Evolutionary conservation across 2,797 vertebrate genomes (phyloP), one percentile per base, ranked within the genome.

Genomic region (Siniperca obscura): DNA sequence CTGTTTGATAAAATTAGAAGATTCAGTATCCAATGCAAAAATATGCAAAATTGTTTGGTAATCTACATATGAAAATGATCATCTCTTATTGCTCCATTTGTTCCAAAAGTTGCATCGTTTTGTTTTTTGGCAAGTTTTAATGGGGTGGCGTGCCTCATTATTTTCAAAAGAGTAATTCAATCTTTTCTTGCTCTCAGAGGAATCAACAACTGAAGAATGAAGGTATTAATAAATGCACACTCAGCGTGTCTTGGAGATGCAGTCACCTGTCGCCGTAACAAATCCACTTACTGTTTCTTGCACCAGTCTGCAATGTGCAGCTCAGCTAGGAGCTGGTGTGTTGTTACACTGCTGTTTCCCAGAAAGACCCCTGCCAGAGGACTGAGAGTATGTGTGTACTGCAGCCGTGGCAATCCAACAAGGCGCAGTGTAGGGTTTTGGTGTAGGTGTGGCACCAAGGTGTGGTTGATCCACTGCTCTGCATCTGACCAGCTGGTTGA

Each of bases 371-470:
- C 70, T 2, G 34, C 21, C 22, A 22, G 30, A 62, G 67, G 52
- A 10, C 70, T 22, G 0, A 56, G 76, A 1, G 53, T 21, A n/a
- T 59, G 30, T 2, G 78, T 27, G 84, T 83, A 83, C 70, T 82
- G 92, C 70, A 96, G 86, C 68, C 74, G 90, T 2, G 95, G 93
- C 4, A 80, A 50, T 25, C 96, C 96, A 1, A 93, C 70, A 2
- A 96, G 92, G 4, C 8, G 87, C 40, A 96, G 66, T 0, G 70
- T 42, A 0, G 95, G 90, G 84, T 92, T 93, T 22, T 84, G 88
- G 82, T 96, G 93, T 12, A 97, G 86, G 67, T 95, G 92, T 17
- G 91, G 84, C 50, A 94, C 83, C 81, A 97, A 85, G 27, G 83
- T 91, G 36, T 67, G 76, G 72, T 80, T 81, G 69, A 96, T 85